Conservation (phyloP, 2,888 invertebrate species). For the Hypolimnas misippus region DNA sequence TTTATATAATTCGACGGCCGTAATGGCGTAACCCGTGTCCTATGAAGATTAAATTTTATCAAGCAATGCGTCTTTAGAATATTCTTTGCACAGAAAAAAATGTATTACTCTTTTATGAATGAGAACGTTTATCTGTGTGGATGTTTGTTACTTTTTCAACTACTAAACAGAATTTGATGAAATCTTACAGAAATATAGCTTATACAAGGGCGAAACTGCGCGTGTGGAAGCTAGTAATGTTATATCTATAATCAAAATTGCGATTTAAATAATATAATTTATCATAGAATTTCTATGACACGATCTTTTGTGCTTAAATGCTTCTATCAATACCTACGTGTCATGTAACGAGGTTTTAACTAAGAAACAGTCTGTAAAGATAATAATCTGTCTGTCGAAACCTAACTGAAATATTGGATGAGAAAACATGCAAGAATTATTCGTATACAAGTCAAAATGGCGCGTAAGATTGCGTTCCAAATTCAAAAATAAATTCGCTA, state of each 20-base stretch:
- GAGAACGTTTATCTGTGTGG: too few relatives aligned
- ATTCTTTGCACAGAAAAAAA: neutral
- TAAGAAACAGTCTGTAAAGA: neutral
- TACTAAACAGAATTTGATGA: too few relatives aligned
- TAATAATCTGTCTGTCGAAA: slow-evolving; percentile 14
- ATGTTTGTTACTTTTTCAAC: too few relatives aligned
- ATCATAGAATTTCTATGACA: too few relatives aligned
- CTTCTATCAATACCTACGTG: neutral
- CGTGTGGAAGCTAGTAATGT: too few relatives aligned
- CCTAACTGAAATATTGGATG: slow-evolving; percentile 34
- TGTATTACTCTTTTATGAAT: too few relatives aligned
- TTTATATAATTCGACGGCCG: slow-evolving; percentile 1
- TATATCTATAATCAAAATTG: too few relatives aligned
- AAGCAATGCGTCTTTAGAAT: neutral
- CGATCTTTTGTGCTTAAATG: neutral
- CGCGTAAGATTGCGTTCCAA: slow-evolving; percentile 81
- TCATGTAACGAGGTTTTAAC: neutral
- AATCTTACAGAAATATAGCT: too few relatives aligned
- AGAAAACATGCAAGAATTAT: slow-evolving; percentile 69
- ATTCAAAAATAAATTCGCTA: slow-evolving; percentile 83
- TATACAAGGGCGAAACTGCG: too few relatives aligned
- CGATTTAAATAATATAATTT: too few relatives aligned
- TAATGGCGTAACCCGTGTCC: neutral
- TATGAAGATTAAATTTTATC: neutral
- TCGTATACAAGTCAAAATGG: slow-evolving; percentile 73